phyloP scores from a whole-genome alignment of 2,113 vertebrate genomes.

The Scomber colias region DNA sequence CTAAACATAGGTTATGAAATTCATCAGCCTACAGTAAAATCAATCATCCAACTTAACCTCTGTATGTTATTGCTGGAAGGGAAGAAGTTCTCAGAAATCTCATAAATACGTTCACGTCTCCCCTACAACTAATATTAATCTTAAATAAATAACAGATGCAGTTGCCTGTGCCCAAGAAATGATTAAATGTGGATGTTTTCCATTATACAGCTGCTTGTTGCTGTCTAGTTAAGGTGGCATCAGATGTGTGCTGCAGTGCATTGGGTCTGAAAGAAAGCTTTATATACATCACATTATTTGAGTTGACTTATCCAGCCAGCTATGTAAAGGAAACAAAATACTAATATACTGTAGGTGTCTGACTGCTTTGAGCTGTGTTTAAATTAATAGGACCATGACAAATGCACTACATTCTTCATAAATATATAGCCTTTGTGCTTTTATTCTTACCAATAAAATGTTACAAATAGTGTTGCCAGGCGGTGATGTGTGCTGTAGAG shows the following conservation, averaged over 20 bases:
- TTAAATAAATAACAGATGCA: constrained; percentile 31
- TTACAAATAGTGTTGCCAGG: not conserved
- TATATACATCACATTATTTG: not conserved
- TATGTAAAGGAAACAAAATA: no score
- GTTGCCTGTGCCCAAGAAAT: constrained; percentile 9
- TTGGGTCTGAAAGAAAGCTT: not conserved
- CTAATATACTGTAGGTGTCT: no score
- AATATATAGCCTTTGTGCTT: no score
- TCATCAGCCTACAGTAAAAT: constrained; percentile 28
- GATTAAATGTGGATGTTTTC: constrained; percentile 12
- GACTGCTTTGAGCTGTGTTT: not conserved
- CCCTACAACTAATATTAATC: constrained; percentile 24
- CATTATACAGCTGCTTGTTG: not conserved
- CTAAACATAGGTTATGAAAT: constrained; percentile 23
- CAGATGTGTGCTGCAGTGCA: not conserved
- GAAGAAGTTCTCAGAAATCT: not conserved
- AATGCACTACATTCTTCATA: no score
- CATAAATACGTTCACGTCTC: constrained; percentile 1
- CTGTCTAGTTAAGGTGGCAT: constrained; percentile 1
- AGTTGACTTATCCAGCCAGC: not conserved
- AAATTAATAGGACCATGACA: not conserved
- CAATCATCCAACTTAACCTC: constrained; percentile 2
- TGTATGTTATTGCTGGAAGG: not conserved
- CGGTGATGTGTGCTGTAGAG: not conserved
- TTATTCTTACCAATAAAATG: constrained; percentile 1